phyloP scores from a whole-genome alignment of 2,797 vertebrate species.

The Rhinella marina region DNA sequence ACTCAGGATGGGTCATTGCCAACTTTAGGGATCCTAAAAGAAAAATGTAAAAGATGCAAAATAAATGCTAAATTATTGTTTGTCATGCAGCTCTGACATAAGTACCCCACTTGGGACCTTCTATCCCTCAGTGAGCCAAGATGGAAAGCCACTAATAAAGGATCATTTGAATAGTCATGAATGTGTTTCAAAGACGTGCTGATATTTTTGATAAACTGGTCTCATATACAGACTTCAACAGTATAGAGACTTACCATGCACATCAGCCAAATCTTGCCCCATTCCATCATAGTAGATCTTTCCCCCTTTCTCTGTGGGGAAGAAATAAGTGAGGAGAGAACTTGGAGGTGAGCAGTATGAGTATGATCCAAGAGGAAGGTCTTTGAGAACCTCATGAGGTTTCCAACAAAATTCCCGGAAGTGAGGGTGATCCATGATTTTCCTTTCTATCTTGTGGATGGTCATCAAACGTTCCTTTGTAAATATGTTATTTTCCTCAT shows the following conservation, averaged over 20 bases:
- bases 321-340: slow-evolving; percentile 95
- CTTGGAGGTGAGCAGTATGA: slow-evolving; percentile 96
- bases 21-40: slow-evolving; percentile 87
- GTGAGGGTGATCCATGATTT: slow-evolving; percentile 92
- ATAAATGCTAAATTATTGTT: background rate
- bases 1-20: slow-evolving; percentile 97
- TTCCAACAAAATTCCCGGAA: slow-evolving; percentile 98
- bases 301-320: slow-evolving; percentile 91
- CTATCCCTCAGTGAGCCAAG: background rate
- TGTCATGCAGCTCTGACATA: background rate
- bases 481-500: slow-evolving; percentile 90
- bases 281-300: slow-evolving; percentile 97
- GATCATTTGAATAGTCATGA: background rate
- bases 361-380: slow-evolving; percentile 89
- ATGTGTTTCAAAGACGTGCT: background rate
- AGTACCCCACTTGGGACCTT: too few relatives aligned
- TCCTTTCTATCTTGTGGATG: slow-evolving; percentile 89
- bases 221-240: background rate
- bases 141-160: background rate
- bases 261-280: slow-evolving; percentile 95
- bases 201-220: background rate
- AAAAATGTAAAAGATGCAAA: background rate
- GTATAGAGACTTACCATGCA: slow-evolving; percentile 80
- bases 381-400: slow-evolving; percentile 89
- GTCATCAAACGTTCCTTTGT: slow-evolving; percentile 90